A percentile compares a stretch with the other conserved stretches of the same genome.
These are phyloP conservation scores for Brachyopa scutellaris DNA, from an alignment of 2,888 invertebrate species.

Conservation along the genomic window DNA sequence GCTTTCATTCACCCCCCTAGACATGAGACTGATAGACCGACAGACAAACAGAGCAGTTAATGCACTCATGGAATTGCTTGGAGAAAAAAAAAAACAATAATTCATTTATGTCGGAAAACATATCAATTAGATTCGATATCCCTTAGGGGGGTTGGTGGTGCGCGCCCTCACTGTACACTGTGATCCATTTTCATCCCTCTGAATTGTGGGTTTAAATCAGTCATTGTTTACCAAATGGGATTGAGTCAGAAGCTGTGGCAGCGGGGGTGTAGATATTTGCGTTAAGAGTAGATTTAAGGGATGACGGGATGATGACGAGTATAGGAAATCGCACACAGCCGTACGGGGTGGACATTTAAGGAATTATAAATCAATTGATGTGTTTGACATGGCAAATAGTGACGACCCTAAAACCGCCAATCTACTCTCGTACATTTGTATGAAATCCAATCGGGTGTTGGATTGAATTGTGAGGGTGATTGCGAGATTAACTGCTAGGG, in stretches of 20 bases:
- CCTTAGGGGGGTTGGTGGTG: slow-evolving; percentile 18
- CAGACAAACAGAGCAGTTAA: slow-evolving; percentile 56
- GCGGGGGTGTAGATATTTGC: slow-evolving; percentile 37
- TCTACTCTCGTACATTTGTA: slow-evolving; percentile 52
- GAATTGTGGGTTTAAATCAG: slow-evolving; percentile 56
- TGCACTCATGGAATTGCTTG: slow-evolving; percentile 57
- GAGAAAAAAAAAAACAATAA: slow-evolving; percentile 56
- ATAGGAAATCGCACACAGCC: neutral
- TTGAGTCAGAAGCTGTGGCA: slow-evolving; percentile 54
- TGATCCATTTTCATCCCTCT: slow-evolving; percentile 32
- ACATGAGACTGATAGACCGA: slow-evolving; percentile 11
- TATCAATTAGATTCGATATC: slow-evolving; percentile 72
- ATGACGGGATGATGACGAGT: slow-evolving; percentile 37
- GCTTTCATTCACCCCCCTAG: slow-evolving; percentile 34
- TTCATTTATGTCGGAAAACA: slow-evolving; percentile 71
- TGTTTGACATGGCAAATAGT: slow-evolving; percentile 59
- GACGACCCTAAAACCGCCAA: slow-evolving; percentile 57
- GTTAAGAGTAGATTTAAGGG: slow-evolving; percentile 52
- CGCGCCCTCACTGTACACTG: slow-evolving; percentile 10
- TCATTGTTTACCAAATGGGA: slow-evolving; percentile 62
- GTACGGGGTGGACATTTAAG: slow-evolving; percentile 28
- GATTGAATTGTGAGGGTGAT: slow-evolving; percentile 2
- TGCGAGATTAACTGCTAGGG: slow-evolving; percentile 39
- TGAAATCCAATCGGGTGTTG: slow-evolving; percentile 41
- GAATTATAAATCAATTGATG: slow-evolving; percentile 72